Conservation (phyloP, 2,113 vertebrate genomes). For the Vicugna pacos region DNA sequence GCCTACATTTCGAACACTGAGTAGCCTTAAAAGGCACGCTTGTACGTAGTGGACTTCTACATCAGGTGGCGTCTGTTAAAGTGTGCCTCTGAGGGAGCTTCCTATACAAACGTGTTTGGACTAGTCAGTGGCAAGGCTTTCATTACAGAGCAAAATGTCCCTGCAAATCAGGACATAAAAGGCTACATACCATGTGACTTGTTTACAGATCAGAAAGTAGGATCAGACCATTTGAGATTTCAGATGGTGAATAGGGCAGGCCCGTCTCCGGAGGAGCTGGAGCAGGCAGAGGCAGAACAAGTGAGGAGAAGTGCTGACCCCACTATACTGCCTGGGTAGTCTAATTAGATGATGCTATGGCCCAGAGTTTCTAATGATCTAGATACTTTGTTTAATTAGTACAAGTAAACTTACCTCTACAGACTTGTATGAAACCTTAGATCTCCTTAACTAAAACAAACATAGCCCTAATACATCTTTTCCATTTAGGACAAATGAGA, state of each 20-base stretch:
- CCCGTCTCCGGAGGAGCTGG: neutral
- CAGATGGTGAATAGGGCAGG: neutral
- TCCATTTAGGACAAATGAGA: neutral
- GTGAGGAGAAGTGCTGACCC: neutral
- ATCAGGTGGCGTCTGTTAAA: neutral
- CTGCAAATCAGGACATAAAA: conserved; percentile 5
- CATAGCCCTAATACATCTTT: neutral
- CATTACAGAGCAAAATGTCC: conserved; percentile 1
- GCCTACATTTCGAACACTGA: neutral
- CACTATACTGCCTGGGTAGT: neutral
- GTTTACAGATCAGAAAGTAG: neutral
- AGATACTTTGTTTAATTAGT: neutral
- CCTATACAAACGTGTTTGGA: neutral
- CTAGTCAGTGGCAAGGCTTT: neutral
- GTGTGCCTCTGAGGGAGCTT: neutral
- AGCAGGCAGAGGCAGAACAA: neutral
- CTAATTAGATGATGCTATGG: neutral
- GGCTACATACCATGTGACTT: neutral
- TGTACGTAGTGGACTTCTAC: neutral
- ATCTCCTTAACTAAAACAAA: neutral
- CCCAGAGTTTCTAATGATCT: neutral
- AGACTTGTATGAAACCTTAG: neutral
- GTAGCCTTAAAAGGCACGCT: neutral
- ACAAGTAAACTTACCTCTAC: neutral
- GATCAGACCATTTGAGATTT: neutral